Base-by-base conservation (phyloP, 1,140 invertebrate species). In the Drosophila equinoxialis region DNA sequence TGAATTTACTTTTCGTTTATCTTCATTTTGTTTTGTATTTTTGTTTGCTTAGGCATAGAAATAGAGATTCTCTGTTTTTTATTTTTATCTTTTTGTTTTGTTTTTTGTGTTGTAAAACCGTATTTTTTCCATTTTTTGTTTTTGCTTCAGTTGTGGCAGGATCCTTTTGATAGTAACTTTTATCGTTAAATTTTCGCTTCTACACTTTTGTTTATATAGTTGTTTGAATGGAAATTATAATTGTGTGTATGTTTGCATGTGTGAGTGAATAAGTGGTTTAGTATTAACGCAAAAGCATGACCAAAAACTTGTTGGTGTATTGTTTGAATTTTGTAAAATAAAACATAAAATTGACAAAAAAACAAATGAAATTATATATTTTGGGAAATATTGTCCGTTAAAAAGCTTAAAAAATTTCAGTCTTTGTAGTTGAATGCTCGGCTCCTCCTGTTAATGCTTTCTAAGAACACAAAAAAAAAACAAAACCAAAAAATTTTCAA, bases 351-450 rank as follows among this genome's bases (percentile, higher is more conserved):
- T 10, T 2, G 10, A 76, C 62, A 68, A 79, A 63, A 63, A 65
- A 68, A 35, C 26, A 75, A 74, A 81, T 79, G 74, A 70, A 48
- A 86, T 82, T 77, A 82, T 79, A 87, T 91, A 81, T 73, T 89
- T 79, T 71, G 77, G 71, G 79, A 91, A 92, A 92, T 92, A 92
- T 92, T 92, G 91, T 92, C 45, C 91, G 83, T 86, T 91, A 79
- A 92, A 91, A 92, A 92, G 91, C 91, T 92, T 91, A 91, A 92
- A 92, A 51, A 92, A 92, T 90, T 81, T 92, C 91, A 92, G 91
- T 92, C 91, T 92, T 92, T 92, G 78, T 89, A 90, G 86, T 92
- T 87, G 80, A 69, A 84, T 83, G 81, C 71, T 71, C 67, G 69
- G 71, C 66, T 64, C 54, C 61, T 78, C 63, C 61, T 73, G 65